A percentile compares a stretch with the other conserved stretches of the same genome.
Evolutionary conservation across 35 echinoderm and acorn worm species (phyloP).

Genomic region (Strongylocentrotus purpuratus): DNA sequence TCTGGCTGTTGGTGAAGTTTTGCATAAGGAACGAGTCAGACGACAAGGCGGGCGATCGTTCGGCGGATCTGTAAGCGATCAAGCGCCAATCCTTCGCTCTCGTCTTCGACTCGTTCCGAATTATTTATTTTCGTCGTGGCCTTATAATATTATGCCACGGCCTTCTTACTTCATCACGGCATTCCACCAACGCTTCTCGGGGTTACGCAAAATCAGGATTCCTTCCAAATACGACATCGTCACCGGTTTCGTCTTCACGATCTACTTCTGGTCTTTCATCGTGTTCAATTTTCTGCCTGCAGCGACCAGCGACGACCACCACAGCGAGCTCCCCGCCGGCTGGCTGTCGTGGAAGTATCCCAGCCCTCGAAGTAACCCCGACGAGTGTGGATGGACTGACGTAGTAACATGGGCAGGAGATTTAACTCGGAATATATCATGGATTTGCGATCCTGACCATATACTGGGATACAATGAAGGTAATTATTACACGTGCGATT

Average conservation of each 20-base stretch:
- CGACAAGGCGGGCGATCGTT: not conserved
- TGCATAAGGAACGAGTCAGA: not conserved
- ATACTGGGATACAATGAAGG: slow-evolving; percentile 22
- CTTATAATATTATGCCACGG: slow-evolving; percentile 32
- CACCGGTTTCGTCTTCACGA: not conserved
- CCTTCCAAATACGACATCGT: not conserved
- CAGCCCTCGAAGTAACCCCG: slow-evolving; percentile 21
- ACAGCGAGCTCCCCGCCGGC: not conserved
- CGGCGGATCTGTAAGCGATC: not conserved
- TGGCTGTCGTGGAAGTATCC: slow-evolving; percentile 22
- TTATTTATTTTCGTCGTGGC: slow-evolving; percentile 4
- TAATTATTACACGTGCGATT: not conserved
- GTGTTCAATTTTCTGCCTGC: not conserved
- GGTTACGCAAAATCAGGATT: slow-evolving; percentile 9
- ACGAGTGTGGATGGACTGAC: slow-evolving; percentile 24
- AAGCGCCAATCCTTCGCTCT: slow-evolving; percentile 4
- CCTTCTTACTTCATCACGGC: not conserved
- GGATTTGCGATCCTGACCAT: slow-evolving; percentile 34
- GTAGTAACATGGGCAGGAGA: not conserved
- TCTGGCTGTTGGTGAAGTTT: not conserved
- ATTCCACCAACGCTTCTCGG: slow-evolving; percentile 20
- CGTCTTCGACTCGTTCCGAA: not conserved
- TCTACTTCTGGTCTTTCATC: not conserved
- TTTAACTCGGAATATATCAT: slow-evolving; percentile 39
- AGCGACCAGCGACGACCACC: not conserved